Evolutionary conservation across 1,140 invertebrate genomes (phyloP), one percentile per base, ranked within the genome.

Genomic region (Portunus trituberculatus): DNA sequence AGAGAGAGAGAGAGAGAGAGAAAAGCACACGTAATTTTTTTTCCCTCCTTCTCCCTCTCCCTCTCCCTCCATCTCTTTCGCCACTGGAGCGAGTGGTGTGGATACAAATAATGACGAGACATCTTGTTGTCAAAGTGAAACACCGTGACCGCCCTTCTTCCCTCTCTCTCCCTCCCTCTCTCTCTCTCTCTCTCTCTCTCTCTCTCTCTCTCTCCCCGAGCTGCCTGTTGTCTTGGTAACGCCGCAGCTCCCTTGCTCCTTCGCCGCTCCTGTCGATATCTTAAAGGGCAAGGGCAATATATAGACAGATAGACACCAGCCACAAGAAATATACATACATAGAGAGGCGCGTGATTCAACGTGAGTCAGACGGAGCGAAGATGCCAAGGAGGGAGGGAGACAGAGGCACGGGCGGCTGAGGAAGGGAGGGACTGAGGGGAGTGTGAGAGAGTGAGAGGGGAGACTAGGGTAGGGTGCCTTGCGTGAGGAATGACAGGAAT

Each of bases 241-340:
- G 32, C 31, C 31, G 86, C 86, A 88, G 45, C 45, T n/a, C 16
- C 67, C 67, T 76, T 25, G 67, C 67, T 76, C 67, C 67, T 76
- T 76, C 67, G 67, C 67, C 67, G 20, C 67, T n/a, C 67, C 67
- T n/a, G 67, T 76, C 67, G 67, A 76, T 46, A 88, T 28, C 45
- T 88, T 39, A 39, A 46, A 88, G 86, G 86, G 86, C 45, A 88
- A 10, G n/a, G 10, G 86, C 16, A 88, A 88, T 39, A 88, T 88
- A 88, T 88, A 88, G 31, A 88, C 10, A 88, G 31, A 88, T 88
- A 88, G 31, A 88, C 45, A 88, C 0, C 67, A 76, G 20, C n/a
- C 6, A 20, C 4, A 76, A 76, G 67, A 76, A 76, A 76, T 25
- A 76, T 76, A 20, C 20, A n/a, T n/a, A 76, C 20, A 7, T 76